Base-by-base conservation (phyloP, 2,888 invertebrate species). In the Malacosoma neustria region DNA sequence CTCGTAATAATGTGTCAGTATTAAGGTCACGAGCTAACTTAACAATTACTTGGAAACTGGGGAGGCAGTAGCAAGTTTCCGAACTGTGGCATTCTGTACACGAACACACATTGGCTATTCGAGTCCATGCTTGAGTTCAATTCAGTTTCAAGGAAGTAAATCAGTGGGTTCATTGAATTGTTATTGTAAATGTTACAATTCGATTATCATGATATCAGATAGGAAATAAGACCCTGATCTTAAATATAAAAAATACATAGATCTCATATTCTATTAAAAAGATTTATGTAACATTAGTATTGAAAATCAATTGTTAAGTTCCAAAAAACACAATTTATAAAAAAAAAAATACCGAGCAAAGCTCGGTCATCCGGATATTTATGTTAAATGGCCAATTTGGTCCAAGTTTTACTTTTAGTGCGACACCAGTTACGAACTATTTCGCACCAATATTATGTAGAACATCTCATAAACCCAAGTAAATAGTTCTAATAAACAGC, bases 11-110 rank as follows among this genome's bases (percentile, higher is more conserved):
- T 49, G 49, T 51, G 34, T 38, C 32, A 32, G 33, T 30, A 37
- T 35, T 40, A 13, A 13, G 14, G 13, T 32, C 37, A 38, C 34
- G 34, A 34, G 34, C 14, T 14, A 30, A 32, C 34, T 34, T 32
- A 38, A 38, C 38, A 38, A 38, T 54, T 54, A 49, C 51, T 47
- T 51, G 51, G 38, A 43, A 43, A 40, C 49, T 38, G 41, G 46
- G 42, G 39, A 38, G 37, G 42, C 37, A 48, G 49, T 52, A 46
- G 45, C 44, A 45, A 54, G 52, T 49, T 51, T 39, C 45, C 35
- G 42, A 39, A 43, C 48, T 41, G 40, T 37, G 40, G 40, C 45
- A 49, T 42, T 37, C 38, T 34, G 22, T 34, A 32, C 34, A 38
- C 38, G 38, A 29, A 31, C 22, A 9, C 22, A 5, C 22, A 22